Evolutionary conservation across 2,797 vertebrate species (phyloP), one percentile per base, ranked within the genome.

Genomic region (Chiroxiphia lanceolata): DNA sequence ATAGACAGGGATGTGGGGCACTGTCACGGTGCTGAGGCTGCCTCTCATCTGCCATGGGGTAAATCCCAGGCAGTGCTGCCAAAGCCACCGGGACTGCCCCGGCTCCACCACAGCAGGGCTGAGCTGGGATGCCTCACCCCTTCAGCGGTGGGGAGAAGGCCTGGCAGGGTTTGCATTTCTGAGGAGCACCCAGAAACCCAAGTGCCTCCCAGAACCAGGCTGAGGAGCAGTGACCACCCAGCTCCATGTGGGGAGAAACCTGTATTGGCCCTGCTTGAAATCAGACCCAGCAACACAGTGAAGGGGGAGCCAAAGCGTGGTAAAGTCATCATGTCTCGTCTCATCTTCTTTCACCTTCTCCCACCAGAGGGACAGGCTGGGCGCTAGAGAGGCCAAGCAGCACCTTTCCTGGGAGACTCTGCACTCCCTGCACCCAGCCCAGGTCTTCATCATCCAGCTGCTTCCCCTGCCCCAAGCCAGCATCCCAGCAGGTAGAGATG

Each of bases 401-500:
- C 27, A 51, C 31, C 51, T 59, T 77, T 27, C 31, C 21, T 1
- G 1, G 44, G 9, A 47, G 19, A 27, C 15, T 92, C 60, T 51
- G 68, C 33, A 26, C 34, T 54, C 38, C 65, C 56, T 65, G 42
- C 40, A 44, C 19, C 26, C 48, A 19, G 15, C 16, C 19, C 48
- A 44, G 22, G 11, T 22, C 72, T 54, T 47, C 20, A 47, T 33
- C 12, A 14, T 36, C 33, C 0, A 0, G 2, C 48, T 29, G 3
- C 50, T 71, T 18, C 21, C 11, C 36, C 34, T 65, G 57, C 22
- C 47, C 26, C 47, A 27, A 68, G 36, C 19, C 85, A 70, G 40
- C 44, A 56, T 14, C 48, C 54, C 59, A 63, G 48, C 42, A 87
- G 67, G 38, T 42, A 71, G 38, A 64, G 29, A 29, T 9, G 27